Percentiles rank a stretch among this genome's conserved stretches.
These are phyloP conservation scores for Ormyrus pomaceus DNA, from an alignment of 2,888 invertebrate genomes.

Conservation along the genomic window DNA sequence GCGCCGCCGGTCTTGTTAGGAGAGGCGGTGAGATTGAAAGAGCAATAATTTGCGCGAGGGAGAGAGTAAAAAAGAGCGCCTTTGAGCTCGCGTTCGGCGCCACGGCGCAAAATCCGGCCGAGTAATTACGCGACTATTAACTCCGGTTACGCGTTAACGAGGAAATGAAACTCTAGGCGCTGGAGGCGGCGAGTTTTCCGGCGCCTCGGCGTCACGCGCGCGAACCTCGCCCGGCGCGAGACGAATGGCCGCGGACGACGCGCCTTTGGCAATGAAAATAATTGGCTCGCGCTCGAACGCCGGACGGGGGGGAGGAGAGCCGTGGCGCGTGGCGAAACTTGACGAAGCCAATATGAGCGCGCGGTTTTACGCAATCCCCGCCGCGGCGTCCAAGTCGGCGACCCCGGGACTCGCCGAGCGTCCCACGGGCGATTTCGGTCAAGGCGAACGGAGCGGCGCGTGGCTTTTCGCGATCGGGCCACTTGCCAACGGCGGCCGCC, in stretches of 20 bases:
- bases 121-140: constrained; percentile 29
- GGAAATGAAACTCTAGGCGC: constrained; percentile 22
- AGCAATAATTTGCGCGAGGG: too few species aligned
- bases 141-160: constrained; percentile 35
- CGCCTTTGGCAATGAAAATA: constrained; percentile 69
- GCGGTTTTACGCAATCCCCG: constrained; percentile 50
- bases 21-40: too few species aligned
- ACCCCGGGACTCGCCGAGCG: too few species aligned
- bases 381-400: constrained; percentile 9
- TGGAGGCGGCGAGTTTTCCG: constrained; percentile 10
- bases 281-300: constrained; percentile 65
- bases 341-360: constrained; percentile 69
- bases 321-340: constrained; percentile 68
- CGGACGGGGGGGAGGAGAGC: constrained; percentile 67
- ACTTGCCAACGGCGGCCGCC: constrained; percentile 57
- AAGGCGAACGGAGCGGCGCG: constrained; percentile 56
- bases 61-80: not conserved
- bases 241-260: constrained; percentile 51
- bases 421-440: constrained; percentile 50
- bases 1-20: too few species aligned
- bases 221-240: constrained; percentile 45
- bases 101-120: not conserved
- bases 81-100: not conserved
- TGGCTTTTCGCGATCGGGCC: constrained; percentile 71
- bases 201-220: constrained; percentile 1